Conservation (phyloP, 2,797 vertebrate genomes). For the Paratrypauchen microcephalus region DNA sequence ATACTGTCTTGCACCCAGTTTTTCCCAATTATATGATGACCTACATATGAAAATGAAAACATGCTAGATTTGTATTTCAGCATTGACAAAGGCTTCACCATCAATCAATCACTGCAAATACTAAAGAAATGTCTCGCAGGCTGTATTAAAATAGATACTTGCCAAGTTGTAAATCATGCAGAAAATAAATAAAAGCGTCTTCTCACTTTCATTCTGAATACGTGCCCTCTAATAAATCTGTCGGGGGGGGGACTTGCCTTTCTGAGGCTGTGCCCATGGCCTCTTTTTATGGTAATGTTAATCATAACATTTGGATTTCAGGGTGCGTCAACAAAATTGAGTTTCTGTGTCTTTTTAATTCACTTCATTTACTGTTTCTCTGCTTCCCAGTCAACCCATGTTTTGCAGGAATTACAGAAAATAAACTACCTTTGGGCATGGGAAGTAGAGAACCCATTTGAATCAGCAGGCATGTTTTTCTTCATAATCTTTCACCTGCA, state of each 20-base stretch:
- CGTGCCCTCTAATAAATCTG: slow-evolving; percentile 59
- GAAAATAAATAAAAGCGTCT: slow-evolving; percentile 59
- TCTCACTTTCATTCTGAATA: slow-evolving; percentile 49
- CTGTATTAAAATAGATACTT: slow-evolving; percentile 38
- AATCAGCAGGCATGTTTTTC: not conserved
- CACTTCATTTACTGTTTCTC: slow-evolving; percentile 43
- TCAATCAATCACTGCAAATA: slow-evolving; percentile 34
- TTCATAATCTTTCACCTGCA: not conserved
- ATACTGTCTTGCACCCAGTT: not conserved
- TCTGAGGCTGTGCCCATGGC: too few relatives aligned
- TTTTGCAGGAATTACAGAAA: slow-evolving; percentile 22
- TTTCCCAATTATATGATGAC: slow-evolving; percentile 9
- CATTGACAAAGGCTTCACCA: slow-evolving; percentile 13
- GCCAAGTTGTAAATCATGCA: slow-evolving; percentile 60
- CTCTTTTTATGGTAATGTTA: slow-evolving; percentile 29
- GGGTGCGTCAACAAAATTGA: slow-evolving; percentile 34
- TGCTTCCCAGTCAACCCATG: slow-evolving; percentile 42
- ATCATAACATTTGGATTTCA: slow-evolving; percentile 41
- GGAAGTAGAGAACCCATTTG: not conserved
- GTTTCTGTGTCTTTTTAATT: slow-evolving; percentile 32
- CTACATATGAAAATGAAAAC: slow-evolving; percentile 16
- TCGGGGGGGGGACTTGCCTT: slow-evolving; percentile 25
- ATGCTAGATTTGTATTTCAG: slow-evolving; percentile 1
- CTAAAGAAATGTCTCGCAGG: slow-evolving; percentile 32
- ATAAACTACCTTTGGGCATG: slow-evolving; percentile 39